Conservation (phyloP, 1,140 invertebrate species). For the Pissodes strobi region DNA sequence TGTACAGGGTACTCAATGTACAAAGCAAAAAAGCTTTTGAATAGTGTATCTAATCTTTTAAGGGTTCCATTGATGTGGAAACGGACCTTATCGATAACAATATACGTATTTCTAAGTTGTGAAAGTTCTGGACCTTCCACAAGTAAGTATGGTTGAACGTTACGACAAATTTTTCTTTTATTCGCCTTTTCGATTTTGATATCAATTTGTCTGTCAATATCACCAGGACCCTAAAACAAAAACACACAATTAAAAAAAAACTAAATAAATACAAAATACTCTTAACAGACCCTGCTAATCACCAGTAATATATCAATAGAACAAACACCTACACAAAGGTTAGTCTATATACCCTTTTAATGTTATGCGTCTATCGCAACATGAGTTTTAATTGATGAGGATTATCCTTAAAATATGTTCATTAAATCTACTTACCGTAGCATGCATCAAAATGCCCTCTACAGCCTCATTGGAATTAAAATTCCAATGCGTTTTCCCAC, state of each 20-base stretch:
- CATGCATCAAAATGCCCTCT: neutral
- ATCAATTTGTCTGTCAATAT: neutral
- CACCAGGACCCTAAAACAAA: neutral
- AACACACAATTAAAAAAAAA: neutral
- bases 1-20: slow-evolving; percentile 8
- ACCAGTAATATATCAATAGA: too few relatives aligned
- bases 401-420: too few relatives aligned
- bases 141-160: slow-evolving; percentile 10
- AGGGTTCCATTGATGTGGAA: neutral
- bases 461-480: neutral
- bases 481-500: neutral
- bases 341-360: too few relatives aligned
- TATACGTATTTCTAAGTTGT: neutral
- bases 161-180: slow-evolving; percentile 6
- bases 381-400: too few relatives aligned
- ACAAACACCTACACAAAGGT: too few relatives aligned
- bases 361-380: too few relatives aligned
- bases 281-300: too few relatives aligned
- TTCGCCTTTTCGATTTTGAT: slow-evolving; percentile 5
- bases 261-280: too few relatives aligned
- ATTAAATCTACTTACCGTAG: neutral
- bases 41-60: slow-evolving; percentile 3
- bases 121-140: slow-evolving; percentile 1
- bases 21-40: slow-evolving; percentile 12
- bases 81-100: slow-evolving; percentile 10